Evolutionary conservation across 92 coral and sea anemone species (phyloP).

Genomic region (Epizoanthus fatuus): DNA sequence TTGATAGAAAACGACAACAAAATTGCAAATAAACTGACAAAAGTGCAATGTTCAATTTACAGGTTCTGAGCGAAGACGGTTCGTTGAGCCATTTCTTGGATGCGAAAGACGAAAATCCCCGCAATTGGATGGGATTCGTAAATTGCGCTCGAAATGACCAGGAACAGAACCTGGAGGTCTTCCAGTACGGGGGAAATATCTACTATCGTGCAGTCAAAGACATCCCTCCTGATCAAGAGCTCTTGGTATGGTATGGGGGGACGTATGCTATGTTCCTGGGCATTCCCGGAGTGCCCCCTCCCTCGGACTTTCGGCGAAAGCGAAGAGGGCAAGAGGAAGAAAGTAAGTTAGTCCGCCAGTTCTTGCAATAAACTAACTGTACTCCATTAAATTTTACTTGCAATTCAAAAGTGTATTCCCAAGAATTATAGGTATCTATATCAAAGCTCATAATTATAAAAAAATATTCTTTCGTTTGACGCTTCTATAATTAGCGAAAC

Average conservation of each 20-base stretch:
- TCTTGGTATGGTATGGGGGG: conserved; percentile 98
- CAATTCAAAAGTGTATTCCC: no score
- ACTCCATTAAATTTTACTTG: no score
- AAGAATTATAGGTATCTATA: no score
- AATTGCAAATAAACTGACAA: conserved; percentile 1
- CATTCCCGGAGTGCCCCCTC: conserved; percentile 98
- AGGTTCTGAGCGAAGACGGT: conserved; percentile 99
- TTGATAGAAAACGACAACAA: background rate
- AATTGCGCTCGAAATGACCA: conserved; percentile 99
- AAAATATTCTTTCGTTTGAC: no score
- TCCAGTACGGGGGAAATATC: conserved; percentile 94
- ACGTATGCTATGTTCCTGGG: conserved; percentile 96
- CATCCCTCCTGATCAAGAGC: conserved; percentile 98
- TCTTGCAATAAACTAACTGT: no score
- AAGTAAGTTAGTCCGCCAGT: conserved; percentile 8
- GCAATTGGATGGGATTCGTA: conserved; percentile 99
- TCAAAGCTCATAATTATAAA: no score
- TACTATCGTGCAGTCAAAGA: conserved; percentile 98
- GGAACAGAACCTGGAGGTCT: conserved; percentile 96
- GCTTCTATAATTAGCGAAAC: no score
- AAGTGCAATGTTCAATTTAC: background rate
- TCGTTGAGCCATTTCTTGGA: conserved; percentile 98
- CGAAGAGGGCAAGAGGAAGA: conserved; percentile 80
- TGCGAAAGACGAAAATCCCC: conserved; percentile 98
- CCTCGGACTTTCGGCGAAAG: conserved; percentile 81